These are phyloP conservation scores for Entomyzon cyanotis DNA, from an alignment of 2,113 vertebrate species.

Conservation along the genomic window DNA sequence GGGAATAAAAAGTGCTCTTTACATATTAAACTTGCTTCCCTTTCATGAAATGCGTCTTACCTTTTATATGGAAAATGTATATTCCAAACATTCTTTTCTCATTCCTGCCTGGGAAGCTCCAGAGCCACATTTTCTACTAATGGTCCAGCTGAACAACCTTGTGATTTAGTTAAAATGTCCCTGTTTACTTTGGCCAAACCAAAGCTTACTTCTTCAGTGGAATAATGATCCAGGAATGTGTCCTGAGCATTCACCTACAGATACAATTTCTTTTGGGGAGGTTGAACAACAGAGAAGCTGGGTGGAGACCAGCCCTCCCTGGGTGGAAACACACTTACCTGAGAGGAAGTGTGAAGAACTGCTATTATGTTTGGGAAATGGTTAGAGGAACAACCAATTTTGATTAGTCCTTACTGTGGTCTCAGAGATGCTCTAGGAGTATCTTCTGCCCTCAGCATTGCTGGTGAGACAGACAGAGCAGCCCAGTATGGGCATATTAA, in stretches of 20 bases:
- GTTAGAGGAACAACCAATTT: not conserved
- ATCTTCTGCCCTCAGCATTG: not conserved
- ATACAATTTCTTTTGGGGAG: not conserved
- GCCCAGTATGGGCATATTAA: not conserved
- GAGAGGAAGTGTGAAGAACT: not conserved
- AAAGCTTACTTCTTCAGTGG: not conserved
- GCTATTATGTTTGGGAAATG: not conserved
- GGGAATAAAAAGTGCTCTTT: not conserved
- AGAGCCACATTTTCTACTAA: not conserved
- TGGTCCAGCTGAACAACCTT: not conserved
- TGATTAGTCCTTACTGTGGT: not conserved
- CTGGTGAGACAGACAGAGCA: not conserved
- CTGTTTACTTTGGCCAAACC: not conserved
- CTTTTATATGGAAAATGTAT: not conserved
- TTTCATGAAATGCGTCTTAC: not conserved
- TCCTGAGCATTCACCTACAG: not conserved
- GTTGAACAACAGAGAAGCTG: not conserved
- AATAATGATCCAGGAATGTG: not conserved
- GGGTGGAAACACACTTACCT: not conserved
- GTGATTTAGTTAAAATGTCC: not conserved
- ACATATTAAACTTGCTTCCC: not conserved
- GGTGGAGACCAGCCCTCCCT: not conserved
- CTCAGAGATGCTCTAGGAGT: not conserved
- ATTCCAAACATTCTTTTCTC: not conserved
- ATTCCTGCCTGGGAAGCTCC: not conserved